A percentile compares a stretch with the other conserved stretches of the same genome.
These are phyloP conservation scores for Mythimna ferrago DNA, from an alignment of 2,888 invertebrate species.

Conservation along the genomic window DNA sequence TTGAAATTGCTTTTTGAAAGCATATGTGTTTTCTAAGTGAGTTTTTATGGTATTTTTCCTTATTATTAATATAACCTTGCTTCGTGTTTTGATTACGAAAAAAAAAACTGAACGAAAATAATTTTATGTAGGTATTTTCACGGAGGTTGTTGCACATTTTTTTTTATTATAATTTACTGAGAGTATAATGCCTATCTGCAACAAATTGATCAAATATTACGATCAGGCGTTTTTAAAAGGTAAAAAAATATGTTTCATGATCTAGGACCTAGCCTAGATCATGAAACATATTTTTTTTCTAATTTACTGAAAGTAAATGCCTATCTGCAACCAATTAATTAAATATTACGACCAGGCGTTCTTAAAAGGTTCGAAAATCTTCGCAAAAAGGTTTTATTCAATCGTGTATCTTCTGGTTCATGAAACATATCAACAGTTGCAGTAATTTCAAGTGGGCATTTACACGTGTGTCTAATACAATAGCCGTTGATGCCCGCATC, in stretches of 20 bases:
- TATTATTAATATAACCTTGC: neutral
- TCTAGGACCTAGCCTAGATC: no score
- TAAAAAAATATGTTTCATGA: no score
- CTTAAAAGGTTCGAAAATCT: neutral
- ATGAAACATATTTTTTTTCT: slow-evolving; percentile 5
- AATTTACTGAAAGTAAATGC: neutral
- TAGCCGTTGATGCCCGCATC: slow-evolving; percentile 9
- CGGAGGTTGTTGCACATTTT: neutral
- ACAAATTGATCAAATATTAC: no score
- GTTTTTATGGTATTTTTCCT: slow-evolving; percentile 10
- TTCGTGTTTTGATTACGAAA: neutral
- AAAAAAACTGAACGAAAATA: neutral
- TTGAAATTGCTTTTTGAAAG: slow-evolving; percentile 25
- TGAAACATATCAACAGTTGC: slow-evolving; percentile 46
- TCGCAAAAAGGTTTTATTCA: neutral
- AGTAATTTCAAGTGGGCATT: slow-evolving; percentile 24
- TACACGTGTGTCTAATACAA: slow-evolving; percentile 34
- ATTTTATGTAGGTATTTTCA: neutral
- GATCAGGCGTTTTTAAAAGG: neutral
- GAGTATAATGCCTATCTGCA: neutral
- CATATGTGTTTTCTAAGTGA: slow-evolving; percentile 55
- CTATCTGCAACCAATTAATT: neutral
- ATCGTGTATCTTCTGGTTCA: neutral
- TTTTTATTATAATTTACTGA: neutral
- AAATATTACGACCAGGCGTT: neutral